phyloP scores from a whole-genome alignment of 2,888 invertebrate species.

The Callyntrura guangdongensis region DNA sequence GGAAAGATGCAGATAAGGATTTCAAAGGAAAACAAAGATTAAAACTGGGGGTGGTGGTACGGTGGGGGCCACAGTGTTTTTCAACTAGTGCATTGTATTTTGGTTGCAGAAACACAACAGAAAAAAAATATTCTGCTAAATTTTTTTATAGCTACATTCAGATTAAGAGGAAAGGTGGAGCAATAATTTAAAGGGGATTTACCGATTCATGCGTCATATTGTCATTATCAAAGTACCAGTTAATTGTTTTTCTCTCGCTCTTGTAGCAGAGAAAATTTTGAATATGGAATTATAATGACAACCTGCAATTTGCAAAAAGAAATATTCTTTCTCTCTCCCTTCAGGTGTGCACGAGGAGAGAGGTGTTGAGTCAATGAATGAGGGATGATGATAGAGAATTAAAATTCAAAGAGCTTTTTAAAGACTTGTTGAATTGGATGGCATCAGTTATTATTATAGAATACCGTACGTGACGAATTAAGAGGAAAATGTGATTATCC shows the following conservation, averaged over 20 bases:
- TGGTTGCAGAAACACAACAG: slow-evolving; percentile 2
- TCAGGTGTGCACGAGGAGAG: background rate
- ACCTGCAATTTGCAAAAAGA: slow-evolving; percentile 19
- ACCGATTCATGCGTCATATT: slow-evolving; percentile 42
- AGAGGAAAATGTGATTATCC: background rate
- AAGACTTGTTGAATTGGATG: background rate
- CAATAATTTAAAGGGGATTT: slow-evolving; percentile 48
- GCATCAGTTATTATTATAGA: background rate
- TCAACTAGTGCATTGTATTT: slow-evolving; percentile 5
- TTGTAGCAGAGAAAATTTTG: background rate
- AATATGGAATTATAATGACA: background rate
- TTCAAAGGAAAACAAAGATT: slow-evolving; percentile 32
- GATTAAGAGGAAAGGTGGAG: slow-evolving; percentile 16
- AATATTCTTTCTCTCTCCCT: background rate
- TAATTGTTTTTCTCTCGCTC: slow-evolving; percentile 16
- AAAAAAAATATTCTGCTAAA: slow-evolving; percentile 11
- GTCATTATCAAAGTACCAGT: slow-evolving; percentile 16
- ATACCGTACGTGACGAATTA: slow-evolving; percentile 39
- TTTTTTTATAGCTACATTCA: slow-evolving; percentile 29
- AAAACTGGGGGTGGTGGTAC: slow-evolving; percentile 43
- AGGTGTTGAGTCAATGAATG: background rate
- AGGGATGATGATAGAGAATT: background rate
- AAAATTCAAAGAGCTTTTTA: no score
- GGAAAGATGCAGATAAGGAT: slow-evolving; percentile 7
- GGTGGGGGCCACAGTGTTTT: slow-evolving; percentile 24